phyloP scores from a whole-genome alignment of 2,888 invertebrate genomes.

The Callimorpha dominula region DNA sequence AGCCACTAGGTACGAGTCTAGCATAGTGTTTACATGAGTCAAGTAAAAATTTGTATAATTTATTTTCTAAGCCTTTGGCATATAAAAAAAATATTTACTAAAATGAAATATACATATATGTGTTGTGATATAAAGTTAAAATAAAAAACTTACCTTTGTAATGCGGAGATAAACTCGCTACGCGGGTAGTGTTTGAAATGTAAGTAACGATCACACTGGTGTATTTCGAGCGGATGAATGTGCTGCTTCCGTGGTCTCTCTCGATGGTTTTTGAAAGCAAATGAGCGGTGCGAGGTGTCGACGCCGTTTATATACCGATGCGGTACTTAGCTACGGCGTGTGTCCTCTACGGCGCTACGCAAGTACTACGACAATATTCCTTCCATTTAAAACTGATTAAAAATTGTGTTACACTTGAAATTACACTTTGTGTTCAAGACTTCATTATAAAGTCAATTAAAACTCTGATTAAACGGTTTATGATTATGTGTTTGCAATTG shows the following conservation, averaged over 20 bases:
- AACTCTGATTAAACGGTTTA: conserved; percentile 15
- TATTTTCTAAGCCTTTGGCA: no score
- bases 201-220: conserved; percentile 31
- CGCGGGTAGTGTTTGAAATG: conserved; percentile 13
- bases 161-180: conserved; percentile 21
- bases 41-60: no score
- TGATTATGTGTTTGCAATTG: conserved; percentile 5
- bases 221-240: conserved; percentile 33
- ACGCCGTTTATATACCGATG: conserved; percentile 74
- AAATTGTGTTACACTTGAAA: conserved; percentile 5
- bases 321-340: conserved; percentile 52
- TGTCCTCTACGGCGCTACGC: conserved; percentile 51
- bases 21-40: no score
- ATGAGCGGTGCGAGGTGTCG: conserved; percentile 71
- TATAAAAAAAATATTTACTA: neutral
- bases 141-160: conserved; percentile 35
- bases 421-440: conserved; percentile 1
- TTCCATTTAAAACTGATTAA: conserved; percentile 10
- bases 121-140: neutral
- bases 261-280: conserved; percentile 72
- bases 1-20: neutral
- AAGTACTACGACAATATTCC: conserved; percentile 28
- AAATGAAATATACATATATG: neutral
- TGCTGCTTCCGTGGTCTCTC: conserved; percentile 62
- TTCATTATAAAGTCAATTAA: conserved; percentile 19